Base-by-base conservation (phyloP, 2,113 vertebrate genomes). In the Spermophilus dauricus region DNA sequence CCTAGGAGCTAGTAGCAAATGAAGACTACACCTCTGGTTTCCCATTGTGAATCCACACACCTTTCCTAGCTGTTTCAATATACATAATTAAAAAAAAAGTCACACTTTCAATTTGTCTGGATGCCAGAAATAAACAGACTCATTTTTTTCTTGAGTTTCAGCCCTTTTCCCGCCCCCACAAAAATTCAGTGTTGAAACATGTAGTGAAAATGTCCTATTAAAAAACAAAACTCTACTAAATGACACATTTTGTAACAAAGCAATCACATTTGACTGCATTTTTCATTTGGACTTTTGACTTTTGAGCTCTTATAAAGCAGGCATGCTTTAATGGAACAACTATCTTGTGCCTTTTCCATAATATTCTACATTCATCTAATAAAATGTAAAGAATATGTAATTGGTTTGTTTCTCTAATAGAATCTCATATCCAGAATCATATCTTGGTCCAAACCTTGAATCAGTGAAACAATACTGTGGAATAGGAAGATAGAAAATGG, bases 231-330 rank as follows among this genome's bases (percentile, higher is more conserved):
- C 18, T 56, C 53, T 80, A 70, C 17, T 51, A 39, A 63, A 61
- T 7, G 45, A 77, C 63, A 78, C 3, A n/a, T 77, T 93, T 96
- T 80, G 11, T 67, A 78, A 70, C 32, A 24, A 78, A 86, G 22
- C 32, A 89, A 93, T 83, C 45, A 72, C 37, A 78, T 2, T 58
- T 45, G 20, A 80, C 58, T 42, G 63, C 48, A 32, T 76, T 96
- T 95, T 89, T 8, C 81, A 77, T 72, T 89, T 96, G 30, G 51
- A 63, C 53, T 58, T 87, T 93, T 88, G 42, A n/a, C 42, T 80
- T 96, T 97, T 84, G 76, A 95, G 90, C 34, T 93, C 28, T 84
- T 16, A 75, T 87, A 70, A 97, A 89, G 65, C 37, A 90, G 20
- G 26, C 11, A 39, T 80, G 39, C 39, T 32, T 91, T 18, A 70